Evolutionary conservation across 2,888 invertebrate species (phyloP).

Genomic region (Rhodophaea formosa): DNA sequence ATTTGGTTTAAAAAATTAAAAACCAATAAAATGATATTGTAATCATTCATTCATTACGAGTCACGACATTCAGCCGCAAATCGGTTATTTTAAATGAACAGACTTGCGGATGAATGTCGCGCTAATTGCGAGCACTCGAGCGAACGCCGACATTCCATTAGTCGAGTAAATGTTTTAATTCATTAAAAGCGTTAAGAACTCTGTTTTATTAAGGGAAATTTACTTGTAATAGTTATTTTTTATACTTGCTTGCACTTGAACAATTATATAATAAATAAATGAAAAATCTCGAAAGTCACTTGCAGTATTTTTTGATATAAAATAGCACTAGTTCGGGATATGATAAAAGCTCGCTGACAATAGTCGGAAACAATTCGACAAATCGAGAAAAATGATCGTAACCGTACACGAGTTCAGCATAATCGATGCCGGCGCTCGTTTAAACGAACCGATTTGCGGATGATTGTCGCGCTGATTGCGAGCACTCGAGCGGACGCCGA

Average conservation of each 20-base stretch:
- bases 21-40: constrained; percentile 14
- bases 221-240: too few relatives aligned
- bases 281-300: too few relatives aligned
- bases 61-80: too few relatives aligned
- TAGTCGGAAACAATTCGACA: background rate
- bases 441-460: constrained; percentile 41
- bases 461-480: constrained; percentile 52
- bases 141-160: constrained; percentile 40
- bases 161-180: constrained; percentile 33
- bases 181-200: constrained; percentile 8
- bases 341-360: background rate
- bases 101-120: constrained; percentile 47
- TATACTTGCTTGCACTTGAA: too few relatives aligned
- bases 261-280: too few relatives aligned
- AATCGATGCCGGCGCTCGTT: constrained; percentile 18
- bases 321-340: too few relatives aligned
- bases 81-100: constrained; percentile 32
- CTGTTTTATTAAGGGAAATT: too few relatives aligned
- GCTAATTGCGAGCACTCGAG: constrained; percentile 55
- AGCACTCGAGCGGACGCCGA: constrained; percentile 48
- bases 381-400: constrained; percentile 14
- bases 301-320: too few relatives aligned
- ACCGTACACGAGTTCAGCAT: constrained; percentile 13
- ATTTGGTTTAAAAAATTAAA: too few relatives aligned
- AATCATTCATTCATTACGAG: too few relatives aligned